Evolutionary conservation across 2,113 vertebrate species (phyloP).

Genomic region (Heliornis fulica): DNA sequence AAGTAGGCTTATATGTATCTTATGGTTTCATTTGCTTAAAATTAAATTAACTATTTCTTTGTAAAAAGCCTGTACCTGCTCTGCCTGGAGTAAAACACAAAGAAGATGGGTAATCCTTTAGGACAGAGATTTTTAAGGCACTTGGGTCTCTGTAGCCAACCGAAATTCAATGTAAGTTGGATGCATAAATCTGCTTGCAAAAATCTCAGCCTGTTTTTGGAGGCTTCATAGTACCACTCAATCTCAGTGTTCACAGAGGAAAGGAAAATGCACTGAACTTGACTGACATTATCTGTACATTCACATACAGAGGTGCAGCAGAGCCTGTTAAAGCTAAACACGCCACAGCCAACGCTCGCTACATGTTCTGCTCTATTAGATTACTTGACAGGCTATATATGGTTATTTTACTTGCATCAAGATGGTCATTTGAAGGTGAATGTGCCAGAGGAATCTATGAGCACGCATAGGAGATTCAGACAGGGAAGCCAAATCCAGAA

Average conservation of each 20-base stretch:
- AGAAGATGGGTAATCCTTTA: neutral
- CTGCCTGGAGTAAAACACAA: neutral
- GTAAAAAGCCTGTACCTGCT: neutral
- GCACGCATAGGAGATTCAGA: fast-evolving
- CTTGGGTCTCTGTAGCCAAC: neutral
- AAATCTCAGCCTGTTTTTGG: neutral
- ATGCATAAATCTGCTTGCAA: neutral
- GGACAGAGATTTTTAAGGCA: neutral
- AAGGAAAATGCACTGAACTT: neutral
- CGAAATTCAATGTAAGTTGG: neutral
- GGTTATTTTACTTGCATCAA: neutral
- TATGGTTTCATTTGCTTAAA: neutral
- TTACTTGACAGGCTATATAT: neutral
- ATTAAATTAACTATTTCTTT: neutral
- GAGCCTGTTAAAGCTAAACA: neutral
- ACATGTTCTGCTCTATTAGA: neutral
- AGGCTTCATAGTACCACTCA: neutral
- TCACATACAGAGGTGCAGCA: neutral
- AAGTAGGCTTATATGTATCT: neutral
- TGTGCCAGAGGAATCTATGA: neutral
- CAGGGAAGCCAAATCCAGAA: neutral
- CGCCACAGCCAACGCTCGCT: neutral
- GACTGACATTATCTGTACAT: neutral
- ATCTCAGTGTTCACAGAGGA: neutral
- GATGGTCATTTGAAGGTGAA: neutral